These are phyloP conservation scores for Fregetta grallaria DNA, from an alignment of 2,113 vertebrate genomes.

Conservation along the genomic window DNA sequence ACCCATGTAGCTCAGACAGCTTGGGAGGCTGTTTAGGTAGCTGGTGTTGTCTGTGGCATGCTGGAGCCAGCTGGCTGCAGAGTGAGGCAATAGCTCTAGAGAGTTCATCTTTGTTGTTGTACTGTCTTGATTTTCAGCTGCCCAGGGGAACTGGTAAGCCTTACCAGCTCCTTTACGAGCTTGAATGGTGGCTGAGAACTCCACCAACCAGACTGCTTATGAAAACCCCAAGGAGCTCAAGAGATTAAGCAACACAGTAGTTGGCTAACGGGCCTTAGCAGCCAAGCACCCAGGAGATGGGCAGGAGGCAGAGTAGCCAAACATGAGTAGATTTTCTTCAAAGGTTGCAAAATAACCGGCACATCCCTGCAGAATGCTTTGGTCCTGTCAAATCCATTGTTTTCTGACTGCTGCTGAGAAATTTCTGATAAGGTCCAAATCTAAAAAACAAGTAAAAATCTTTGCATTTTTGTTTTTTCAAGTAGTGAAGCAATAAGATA, in stretches of 20 bases:
- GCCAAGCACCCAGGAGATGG: background rate
- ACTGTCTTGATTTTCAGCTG: background rate
- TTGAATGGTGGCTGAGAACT: background rate
- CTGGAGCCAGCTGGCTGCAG: background rate
- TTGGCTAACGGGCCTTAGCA: background rate
- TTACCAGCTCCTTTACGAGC: background rate
- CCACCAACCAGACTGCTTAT: background rate
- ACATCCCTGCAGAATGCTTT: background rate
- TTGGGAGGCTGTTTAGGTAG: background rate
- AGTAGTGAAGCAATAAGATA: background rate
- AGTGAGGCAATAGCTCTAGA: background rate
- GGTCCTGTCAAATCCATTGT: background rate
- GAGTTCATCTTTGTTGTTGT: background rate
- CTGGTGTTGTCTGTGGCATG: background rate
- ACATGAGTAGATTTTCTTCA: background rate
- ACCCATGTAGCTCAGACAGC: background rate
- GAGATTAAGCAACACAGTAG: background rate
- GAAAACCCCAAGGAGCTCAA: background rate
- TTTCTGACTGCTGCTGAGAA: background rate
- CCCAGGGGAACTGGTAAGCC: background rate
- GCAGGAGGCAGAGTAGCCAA: background rate
- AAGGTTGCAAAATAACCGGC: background rate
- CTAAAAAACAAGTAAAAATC: background rate
- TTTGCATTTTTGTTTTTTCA: background rate
- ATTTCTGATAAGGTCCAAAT: background rate